Conservation (phyloP, 1,140 invertebrate genomes). For the Pachypsylla venusta region DNA sequence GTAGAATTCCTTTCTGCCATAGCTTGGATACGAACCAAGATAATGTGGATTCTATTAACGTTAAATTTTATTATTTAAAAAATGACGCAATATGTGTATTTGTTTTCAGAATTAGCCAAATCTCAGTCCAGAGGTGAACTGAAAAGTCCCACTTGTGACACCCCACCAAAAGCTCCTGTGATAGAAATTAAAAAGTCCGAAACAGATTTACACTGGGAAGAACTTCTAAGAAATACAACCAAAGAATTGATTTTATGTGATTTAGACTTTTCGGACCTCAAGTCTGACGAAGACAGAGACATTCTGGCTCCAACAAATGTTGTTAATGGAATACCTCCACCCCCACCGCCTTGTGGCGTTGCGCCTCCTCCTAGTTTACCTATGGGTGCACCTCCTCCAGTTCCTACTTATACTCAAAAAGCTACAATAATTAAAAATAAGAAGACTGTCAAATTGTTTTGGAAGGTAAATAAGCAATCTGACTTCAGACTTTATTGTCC, state of each 20-base stretch:
- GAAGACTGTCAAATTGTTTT: constrained; percentile 99
- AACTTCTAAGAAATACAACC: constrained; percentile 61
- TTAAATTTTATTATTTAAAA: too few relatives aligned
- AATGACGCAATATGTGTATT: too few relatives aligned
- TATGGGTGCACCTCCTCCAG: constrained; percentile 31
- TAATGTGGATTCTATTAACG: too few relatives aligned
- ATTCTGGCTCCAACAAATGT: constrained; percentile 42
- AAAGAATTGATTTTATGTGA: constrained; percentile 82
- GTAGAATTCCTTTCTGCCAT: too few relatives aligned
- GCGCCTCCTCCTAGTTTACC: constrained; percentile 32
- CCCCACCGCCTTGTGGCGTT: constrained; percentile 42
- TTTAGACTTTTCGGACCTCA: constrained; percentile 88
- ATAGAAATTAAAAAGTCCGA: constrained; percentile 72
- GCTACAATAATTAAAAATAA: constrained; percentile 65
- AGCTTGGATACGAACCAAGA: too few relatives aligned
- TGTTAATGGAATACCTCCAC: constrained; percentile 47
- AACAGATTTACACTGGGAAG: constrained; percentile 90
- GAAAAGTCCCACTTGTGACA: constrained; percentile 47
- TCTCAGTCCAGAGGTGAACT: constrained; percentile 37
- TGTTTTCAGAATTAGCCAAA: constrained; percentile 24
- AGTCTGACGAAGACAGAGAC: constrained; percentile 58
- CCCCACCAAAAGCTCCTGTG: constrained; percentile 37
- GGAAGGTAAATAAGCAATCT: constrained; percentile 55
- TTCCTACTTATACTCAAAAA: constrained; percentile 32
- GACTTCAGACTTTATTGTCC: too few relatives aligned